Base-by-base conservation (phyloP, 2,888 invertebrate genomes). In the Thera britannica region DNA sequence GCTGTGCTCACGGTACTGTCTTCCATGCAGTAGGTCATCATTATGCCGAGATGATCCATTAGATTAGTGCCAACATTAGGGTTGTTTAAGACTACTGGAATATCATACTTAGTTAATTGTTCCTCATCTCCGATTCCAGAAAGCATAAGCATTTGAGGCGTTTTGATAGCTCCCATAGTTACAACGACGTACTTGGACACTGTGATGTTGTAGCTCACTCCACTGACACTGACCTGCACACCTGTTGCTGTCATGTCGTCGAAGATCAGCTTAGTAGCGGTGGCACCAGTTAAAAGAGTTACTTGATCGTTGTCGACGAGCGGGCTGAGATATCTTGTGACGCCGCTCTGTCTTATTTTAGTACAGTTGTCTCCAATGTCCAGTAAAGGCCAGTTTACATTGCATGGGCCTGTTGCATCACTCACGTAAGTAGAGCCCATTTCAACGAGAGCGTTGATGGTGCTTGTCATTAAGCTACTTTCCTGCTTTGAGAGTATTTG, bases 41-140 rank as follows among this genome's bases (percentile, higher is more conserved):
- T 2, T 2, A 34, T 59, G 2, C 61, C 12, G 0, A 38, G 4
- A 49, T 79, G 79, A 36, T 81, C 80, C 58, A 57, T 72, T 0
- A 79, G 36, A 41, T 80, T 41, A 3, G 71, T 46, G 1, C 74
- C 74, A 6, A 74, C 74, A 5, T 70, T 56, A 48, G 60, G 34
- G 12, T 67, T 70, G 12, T 66, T 12, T 0, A 78, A 41, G 0
- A 84, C 77, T 0, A 68, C 3, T 41, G 35, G 0, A 2, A 87
- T 85, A 11, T 73, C 74, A 0, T 77, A 52, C 0, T 74, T 66
- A 2, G 72, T 62, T 2, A 88, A 74, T 2, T 79, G 76, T 8
- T 73, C 61, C 4, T 67, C 66, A 2, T 83, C 82, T 2, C 88
- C 87, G 7, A 88, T 75, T 0, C 87, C 87, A 2, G 88, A 85